These are phyloP conservation scores for Lepidocyrtoides sp. DNA, from an alignment of 2,888 invertebrate genomes.

Conservation along the genomic window DNA sequence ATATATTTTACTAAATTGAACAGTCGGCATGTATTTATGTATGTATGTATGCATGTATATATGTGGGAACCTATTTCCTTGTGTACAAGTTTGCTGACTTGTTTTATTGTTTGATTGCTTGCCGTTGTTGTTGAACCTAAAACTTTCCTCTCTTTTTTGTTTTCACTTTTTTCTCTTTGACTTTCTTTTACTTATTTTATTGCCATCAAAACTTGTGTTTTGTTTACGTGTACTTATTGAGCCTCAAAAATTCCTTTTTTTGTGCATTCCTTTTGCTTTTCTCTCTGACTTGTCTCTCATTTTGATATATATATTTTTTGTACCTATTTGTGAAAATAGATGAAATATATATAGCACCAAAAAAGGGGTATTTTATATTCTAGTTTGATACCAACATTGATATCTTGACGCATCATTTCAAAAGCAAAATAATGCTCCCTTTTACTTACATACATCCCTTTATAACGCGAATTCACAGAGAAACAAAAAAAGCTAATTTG, in stretches of 20 bases:
- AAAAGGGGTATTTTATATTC: too few relatives aligned
- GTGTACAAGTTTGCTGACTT: slow-evolving; percentile 38
- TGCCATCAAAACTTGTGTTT: slow-evolving; percentile 39
- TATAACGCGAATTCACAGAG: neutral
- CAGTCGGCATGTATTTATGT: neutral
- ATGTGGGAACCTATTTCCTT: neutral
- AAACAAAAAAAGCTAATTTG: neutral
- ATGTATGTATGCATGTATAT: neutral
- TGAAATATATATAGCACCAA: too few relatives aligned
- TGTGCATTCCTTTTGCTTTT: too few relatives aligned
- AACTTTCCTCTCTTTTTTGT: slow-evolving; percentile 7
- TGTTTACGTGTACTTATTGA: neutral
- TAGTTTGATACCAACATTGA: too few relatives aligned
- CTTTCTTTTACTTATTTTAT: slow-evolving; percentile 69
- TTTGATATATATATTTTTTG: too few relatives aligned
- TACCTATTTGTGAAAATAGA: too few relatives aligned
- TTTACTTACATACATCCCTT: too few relatives aligned
- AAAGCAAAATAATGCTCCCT: too few relatives aligned
- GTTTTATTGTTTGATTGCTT: slow-evolving; percentile 69
- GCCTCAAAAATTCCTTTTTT: neutral
- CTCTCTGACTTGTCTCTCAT: too few relatives aligned
- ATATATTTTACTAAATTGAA: too few relatives aligned
- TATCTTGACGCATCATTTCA: too few relatives aligned
- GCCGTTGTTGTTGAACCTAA: slow-evolving; percentile 9
- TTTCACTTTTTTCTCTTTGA: slow-evolving; percentile 38